Percentiles rank a stretch among this genome's conserved stretches.
phyloP scores from a whole-genome alignment of 2,888 invertebrate species.

The Pecten maximus region DNA sequence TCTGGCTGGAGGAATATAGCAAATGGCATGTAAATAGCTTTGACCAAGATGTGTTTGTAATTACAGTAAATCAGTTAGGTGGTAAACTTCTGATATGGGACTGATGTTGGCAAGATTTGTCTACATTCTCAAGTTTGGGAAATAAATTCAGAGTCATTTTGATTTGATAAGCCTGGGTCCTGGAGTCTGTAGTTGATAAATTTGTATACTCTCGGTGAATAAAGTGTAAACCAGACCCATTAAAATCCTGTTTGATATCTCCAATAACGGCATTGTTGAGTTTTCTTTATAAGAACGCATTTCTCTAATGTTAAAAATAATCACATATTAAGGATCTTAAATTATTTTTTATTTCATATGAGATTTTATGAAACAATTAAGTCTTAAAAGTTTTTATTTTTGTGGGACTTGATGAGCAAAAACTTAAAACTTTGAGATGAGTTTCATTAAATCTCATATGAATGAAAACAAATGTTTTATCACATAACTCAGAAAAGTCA shows the following conservation, averaged over 20 bases:
- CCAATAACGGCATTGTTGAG: neutral
- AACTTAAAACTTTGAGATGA: no score
- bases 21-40: constrained; percentile 23
- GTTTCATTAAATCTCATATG: no score
- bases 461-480: no score
- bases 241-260: neutral
- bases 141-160: neutral
- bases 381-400: no score
- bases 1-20: neutral
- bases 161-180: neutral
- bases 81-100: neutral
- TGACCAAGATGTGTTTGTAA: constrained; percentile 33
- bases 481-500: no score
- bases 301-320: no score
- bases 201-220: neutral
- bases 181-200: neutral
- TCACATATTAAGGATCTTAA: no score
- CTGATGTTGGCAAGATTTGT: neutral
- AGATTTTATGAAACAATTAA: no score
- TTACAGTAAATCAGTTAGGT: neutral
- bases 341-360: no score
- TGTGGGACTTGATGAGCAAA: no score
- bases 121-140: constrained; percentile 14
- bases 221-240: neutral
- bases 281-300: no score